Evolutionary conservation across 1,140 invertebrate species (phyloP), one percentile per base, ranked within the genome.

Genomic region (Heliconius nattereri): DNA sequence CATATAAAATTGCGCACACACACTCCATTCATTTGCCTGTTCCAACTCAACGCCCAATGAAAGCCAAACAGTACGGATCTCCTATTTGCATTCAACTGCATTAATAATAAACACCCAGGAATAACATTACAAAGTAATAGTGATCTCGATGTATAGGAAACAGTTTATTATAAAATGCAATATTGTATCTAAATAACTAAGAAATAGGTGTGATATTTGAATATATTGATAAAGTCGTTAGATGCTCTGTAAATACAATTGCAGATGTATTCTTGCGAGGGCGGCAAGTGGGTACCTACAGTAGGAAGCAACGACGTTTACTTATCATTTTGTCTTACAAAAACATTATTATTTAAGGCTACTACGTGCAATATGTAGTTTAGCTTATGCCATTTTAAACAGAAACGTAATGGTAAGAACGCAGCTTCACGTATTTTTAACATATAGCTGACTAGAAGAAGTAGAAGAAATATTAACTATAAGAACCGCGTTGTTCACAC

Each of bases 11-110:
- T 66, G 60, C n/a, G 1, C 60, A 66, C 29, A 66, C 23, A 26
- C 23, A 16, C 23, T 66, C 60, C 29, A 52, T 35, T 6, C 32
- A 66, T 66, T 75, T 75, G n/a, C 26, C 71, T 60, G 19, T 75
- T 37, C 6, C 23, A 80, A 75, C 40, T 40, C 78, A 76, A 76
- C 45, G 45, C 20, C 32, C 71, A 79, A 79, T 76, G 74, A 73
- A 66, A 73, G 60, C 37, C 75, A 76, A 76, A 73, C 23, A 76
- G 75, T 40, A 75, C 26, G 32, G 73, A 73, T 76, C 73, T 80
- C 35, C 20, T 76, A 80, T 80, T 80, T 80, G 79, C 79, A 80
- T 80, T 75, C 79, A 80, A 76, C 54, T 80, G 75, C 79, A 80
- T 80, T 76, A 80, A 76, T 80, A 75, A 80, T 80, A 80, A 80